Evolutionary conservation across 2,797 vertebrate genomes (phyloP), one percentile per base, ranked within the genome.

Genomic region (Antrozous pallidus): DNA sequence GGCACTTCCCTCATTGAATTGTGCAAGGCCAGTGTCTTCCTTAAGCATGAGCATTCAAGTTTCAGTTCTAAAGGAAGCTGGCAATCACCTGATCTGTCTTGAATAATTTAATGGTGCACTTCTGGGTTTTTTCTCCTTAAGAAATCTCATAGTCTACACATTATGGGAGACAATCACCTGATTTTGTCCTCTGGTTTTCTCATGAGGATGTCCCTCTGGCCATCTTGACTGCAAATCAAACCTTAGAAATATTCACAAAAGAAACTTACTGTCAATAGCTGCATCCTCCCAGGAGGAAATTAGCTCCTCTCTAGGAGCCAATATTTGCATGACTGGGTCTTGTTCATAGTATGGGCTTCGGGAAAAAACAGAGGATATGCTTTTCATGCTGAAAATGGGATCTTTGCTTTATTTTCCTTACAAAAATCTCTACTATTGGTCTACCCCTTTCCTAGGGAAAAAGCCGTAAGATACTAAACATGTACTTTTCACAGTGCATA

Each of bases 11-110:
- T 6, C 20, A 3, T 13, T 26, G n/a, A 6, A 6, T n/a, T 93
- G 80, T 81, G 80, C 45, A 63, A 49, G 24, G 24, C 31, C 42
- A 47, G 36, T 31, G 22, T 36, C 36, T 18, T 67, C 74, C 6
- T 5, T 8, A n/a, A 88, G 45, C 11, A 70, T 16, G 49, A 40
- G 40, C 40, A 40, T 12, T 69, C 71, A 20, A 31, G 78, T 88
- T 93, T 93, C 84, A 28, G 67, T 87, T 92, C 61, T 87, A 80
- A 58, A 87, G 75, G 89, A 92, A 85, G 65, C n/a, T 87, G 65
- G 58, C 13, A 51, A 49, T 61, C 58, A n/a, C 61, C 54, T 63
- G 42, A 65, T 47, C 8, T 58, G 38, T 78, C 58, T 92, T 92
- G 54, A 51, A 79, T 74, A 67, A 95, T 31, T 7, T 11, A 20